These are phyloP conservation scores for Epinotia bilunana DNA, from an alignment of 2,888 invertebrate genomes.

Conservation along the genomic window DNA sequence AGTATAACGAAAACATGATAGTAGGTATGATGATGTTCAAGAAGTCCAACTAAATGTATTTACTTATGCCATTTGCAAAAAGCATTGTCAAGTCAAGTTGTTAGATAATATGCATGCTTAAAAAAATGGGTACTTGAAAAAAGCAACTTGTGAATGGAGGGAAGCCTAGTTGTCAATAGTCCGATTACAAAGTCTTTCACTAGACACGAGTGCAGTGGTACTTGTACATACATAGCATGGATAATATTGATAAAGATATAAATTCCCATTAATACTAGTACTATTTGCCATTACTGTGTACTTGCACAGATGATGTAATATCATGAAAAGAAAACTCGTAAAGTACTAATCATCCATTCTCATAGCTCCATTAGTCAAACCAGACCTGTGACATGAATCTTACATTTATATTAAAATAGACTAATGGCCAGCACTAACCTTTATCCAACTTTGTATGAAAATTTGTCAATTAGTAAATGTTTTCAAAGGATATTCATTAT, in stretches of 20 bases:
- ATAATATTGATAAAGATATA: background rate
- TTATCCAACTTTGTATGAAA: slow-evolving; percentile 28
- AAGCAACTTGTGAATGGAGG: slow-evolving; percentile 5
- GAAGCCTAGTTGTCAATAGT: background rate
- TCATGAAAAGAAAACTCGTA: background rate
- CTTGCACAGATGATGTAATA: slow-evolving; percentile 3
- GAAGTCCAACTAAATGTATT: background rate
- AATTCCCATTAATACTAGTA: slow-evolving; percentile 1
- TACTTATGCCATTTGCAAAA: background rate
- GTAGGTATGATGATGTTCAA: background rate
- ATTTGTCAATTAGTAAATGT: slow-evolving; percentile 6
- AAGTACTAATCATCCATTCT: slow-evolving; percentile 4
- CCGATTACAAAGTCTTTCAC: background rate
- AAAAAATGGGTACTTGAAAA: background rate
- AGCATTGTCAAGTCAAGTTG: background rate
- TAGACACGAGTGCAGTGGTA: background rate
- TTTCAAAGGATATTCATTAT: slow-evolving; percentile 3
- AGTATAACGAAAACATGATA: slow-evolving; percentile 19
- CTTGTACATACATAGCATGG: background rate
- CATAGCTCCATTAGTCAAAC: slow-evolving; percentile 20
- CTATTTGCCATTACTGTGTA: slow-evolving; percentile 9
- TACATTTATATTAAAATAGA: slow-evolving; percentile 23
- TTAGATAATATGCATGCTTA: slow-evolving; percentile 5
- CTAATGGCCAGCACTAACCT: slow-evolving; percentile 28
- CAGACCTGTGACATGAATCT: slow-evolving; percentile 12